Conservation (phyloP, 2,888 invertebrate species). For the Drosophila birchii region DNA sequence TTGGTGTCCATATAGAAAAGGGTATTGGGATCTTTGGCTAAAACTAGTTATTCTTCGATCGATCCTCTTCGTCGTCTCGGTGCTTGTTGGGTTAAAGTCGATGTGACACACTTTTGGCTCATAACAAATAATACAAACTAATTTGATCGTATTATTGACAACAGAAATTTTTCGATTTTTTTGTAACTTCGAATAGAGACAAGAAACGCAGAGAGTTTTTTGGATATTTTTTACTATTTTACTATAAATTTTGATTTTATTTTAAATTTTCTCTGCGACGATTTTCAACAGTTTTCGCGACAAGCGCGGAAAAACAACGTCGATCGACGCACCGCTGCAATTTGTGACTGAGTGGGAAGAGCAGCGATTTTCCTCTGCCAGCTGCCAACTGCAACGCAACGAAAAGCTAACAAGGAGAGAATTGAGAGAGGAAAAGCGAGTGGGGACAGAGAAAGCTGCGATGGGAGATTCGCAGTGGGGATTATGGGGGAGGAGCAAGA, state of each 20-base stretch:
- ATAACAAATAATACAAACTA: conserved; percentile 12
- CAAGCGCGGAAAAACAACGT: conserved; percentile 33
- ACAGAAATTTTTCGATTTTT: conserved; percentile 17
- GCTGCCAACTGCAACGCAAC: conserved; percentile 20
- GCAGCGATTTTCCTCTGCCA: conserved; percentile 6
- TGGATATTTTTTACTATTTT: background rate
- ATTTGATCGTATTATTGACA: conserved; percentile 31
- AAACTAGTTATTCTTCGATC: background rate
- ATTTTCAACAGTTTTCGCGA: conserved; percentile 18
- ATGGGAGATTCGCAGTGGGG: background rate
- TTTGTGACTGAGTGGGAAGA: conserved; percentile 33
- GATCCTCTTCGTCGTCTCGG: background rate
- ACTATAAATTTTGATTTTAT: background rate
- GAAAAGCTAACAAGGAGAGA: conserved; percentile 9
- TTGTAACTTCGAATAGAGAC: conserved; percentile 2
- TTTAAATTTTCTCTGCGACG: background rate
- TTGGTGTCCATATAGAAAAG: conserved; percentile 11
- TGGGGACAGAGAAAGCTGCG: background rate
- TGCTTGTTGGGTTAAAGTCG: background rate
- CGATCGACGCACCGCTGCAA: conserved; percentile 40
- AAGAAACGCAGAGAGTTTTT: conserved; percentile 14
- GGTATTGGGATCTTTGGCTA: background rate
- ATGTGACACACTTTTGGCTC: conserved; percentile 10
- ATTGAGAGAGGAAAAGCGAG: background rate
- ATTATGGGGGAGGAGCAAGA: background rate